Evolutionary conservation across 2,797 vertebrate species (phyloP).

Genomic region (Paguma larvata): DNA sequence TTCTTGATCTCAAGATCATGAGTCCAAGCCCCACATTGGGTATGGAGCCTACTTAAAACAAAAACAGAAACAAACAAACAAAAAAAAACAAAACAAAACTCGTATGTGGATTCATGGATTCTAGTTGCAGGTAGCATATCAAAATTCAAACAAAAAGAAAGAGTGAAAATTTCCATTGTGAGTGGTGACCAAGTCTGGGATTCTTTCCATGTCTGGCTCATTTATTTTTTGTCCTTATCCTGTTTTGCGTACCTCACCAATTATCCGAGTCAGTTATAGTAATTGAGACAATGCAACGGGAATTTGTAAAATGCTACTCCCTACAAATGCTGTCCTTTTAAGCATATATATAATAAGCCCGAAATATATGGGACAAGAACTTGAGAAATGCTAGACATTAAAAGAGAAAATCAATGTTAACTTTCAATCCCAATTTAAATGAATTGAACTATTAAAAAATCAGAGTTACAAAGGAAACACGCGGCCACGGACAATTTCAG

Average conservation of each 20-base stretch:
- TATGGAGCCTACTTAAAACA: not conserved
- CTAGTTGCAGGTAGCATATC: not conserved
- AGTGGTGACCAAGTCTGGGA: not conserved
- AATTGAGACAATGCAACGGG: not conserved
- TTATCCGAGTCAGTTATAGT: not conserved
- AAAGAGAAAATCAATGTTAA: constrained; percentile 68
- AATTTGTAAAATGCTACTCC: constrained; percentile 26
- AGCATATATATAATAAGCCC: not conserved
- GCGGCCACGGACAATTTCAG: constrained; percentile 58
- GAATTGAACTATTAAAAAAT: constrained; percentile 74
- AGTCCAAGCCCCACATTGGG: not conserved
- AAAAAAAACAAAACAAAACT: not conserved
- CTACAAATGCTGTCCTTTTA: constrained; percentile 41
- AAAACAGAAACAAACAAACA: not conserved
- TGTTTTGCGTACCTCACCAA: not conserved
- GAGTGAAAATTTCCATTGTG: not conserved
- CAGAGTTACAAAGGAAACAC: constrained; percentile 69
- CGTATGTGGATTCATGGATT: not conserved
- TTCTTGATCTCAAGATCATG: not conserved
- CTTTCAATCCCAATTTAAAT: constrained; percentile 72
- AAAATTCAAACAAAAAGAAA: not conserved
- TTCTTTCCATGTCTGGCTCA: not conserved
- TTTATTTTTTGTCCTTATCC: not conserved
- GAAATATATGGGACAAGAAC: constrained; percentile 44
- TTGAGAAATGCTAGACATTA: constrained; percentile 56